Percentiles rank a stretch among this genome's conserved stretches.
Conservation (phyloP, 2,113 vertebrate genomes). For the Anhinga rufa region DNA sequence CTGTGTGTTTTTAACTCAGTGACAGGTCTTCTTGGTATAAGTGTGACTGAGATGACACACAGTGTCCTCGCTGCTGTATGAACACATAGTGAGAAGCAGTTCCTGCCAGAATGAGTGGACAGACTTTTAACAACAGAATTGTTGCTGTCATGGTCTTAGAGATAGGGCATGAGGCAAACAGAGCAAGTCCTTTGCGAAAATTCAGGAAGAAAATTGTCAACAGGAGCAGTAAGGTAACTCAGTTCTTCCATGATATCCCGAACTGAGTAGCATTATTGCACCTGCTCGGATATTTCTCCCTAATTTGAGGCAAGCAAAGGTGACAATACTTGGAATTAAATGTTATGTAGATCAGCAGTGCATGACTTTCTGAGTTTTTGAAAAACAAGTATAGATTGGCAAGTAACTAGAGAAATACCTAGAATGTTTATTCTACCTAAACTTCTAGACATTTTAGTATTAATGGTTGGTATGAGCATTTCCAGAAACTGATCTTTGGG, state of each 20-base stretch:
- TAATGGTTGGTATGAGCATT: not conserved
- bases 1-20: not conserved
- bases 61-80: accelerated
- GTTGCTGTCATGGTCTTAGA: not conserved
- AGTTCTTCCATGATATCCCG: not conserved
- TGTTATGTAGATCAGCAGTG: not conserved
- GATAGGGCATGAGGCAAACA: not conserved
- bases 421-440: constrained; percentile 28
- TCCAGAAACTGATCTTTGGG: constrained; percentile 26
- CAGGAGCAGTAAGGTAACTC: accelerated
- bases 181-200: not conserved
- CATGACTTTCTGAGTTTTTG: not conserved
- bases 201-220: not conserved
- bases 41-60: not conserved
- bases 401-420: not conserved
- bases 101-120: not conserved
- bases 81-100: not conserved
- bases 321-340: not conserved
- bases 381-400: not conserved
- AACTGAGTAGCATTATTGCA: not conserved
- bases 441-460: constrained; percentile 15
- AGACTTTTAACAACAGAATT: not conserved
- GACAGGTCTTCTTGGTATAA: not conserved
- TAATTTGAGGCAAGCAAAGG: not conserved
- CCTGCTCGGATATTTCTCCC: not conserved